phyloP scores from a whole-genome alignment of 53 echinoderm and acorn worm species.

The Zoroaster sp. region DNA sequence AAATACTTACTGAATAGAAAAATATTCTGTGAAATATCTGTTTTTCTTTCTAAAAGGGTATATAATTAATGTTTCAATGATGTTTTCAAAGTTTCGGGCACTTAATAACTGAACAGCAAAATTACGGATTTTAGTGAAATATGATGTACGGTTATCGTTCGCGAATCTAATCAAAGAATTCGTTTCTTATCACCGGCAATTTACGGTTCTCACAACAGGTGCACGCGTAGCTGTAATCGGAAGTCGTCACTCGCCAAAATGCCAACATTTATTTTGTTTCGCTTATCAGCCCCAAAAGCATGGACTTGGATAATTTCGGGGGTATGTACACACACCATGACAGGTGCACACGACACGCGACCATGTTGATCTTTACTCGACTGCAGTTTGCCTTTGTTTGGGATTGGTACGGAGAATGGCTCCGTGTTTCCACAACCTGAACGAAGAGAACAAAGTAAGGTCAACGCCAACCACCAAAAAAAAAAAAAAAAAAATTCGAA shows the following conservation, averaged over 20 bases:
- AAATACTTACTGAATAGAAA: too few relatives aligned
- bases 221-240: neutral
- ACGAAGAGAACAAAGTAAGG: constrained; percentile 24
- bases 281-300: constrained; percentile 10
- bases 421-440: constrained; percentile 15
- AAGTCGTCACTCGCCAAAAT: neutral
- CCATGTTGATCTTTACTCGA: constrained; percentile 15
- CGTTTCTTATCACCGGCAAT: neutral
- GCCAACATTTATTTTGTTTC: neutral
- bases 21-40: too few relatives aligned
- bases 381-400: neutral
- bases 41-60: too few relatives aligned
- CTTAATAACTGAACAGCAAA: too few relatives aligned
- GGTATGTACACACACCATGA: neutral
- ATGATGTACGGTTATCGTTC: too few relatives aligned
- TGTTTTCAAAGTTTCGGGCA: too few relatives aligned
- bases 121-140: too few relatives aligned
- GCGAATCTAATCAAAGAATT: too few relatives aligned
- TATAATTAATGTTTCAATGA: too few relatives aligned
- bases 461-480: neutral
- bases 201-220: neutral
- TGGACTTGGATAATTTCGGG: neutral
- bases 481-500: neutral
- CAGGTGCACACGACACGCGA: constrained; percentile 51
- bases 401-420: neutral